phyloP scores from a whole-genome alignment of 2,797 vertebrate genomes.

The Parauchenoglanis punctatus region DNA sequence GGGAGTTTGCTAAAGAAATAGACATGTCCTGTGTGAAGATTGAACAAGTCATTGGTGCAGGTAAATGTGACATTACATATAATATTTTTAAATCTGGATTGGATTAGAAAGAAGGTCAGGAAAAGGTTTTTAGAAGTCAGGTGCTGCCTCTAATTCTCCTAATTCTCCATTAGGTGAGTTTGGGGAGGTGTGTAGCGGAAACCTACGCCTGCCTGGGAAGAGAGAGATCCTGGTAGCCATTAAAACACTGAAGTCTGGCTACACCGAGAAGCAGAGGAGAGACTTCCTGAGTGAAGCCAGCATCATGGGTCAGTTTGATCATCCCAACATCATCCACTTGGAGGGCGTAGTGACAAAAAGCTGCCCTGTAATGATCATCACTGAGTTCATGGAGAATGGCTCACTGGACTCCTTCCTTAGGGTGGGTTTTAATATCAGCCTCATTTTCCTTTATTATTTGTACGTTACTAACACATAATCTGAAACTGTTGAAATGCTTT shows the following conservation, averaged over 20 bases:
- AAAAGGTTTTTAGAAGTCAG: background rate
- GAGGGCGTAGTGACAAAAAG: constrained; percentile 90
- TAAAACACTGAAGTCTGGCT: constrained; percentile 87
- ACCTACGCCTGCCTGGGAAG: constrained; percentile 86
- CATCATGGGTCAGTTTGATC: constrained; percentile 91
- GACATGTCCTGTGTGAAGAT: constrained; percentile 97
- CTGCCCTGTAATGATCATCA: constrained; percentile 88
- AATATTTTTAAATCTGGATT: background rate
- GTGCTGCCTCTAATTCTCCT: constrained; percentile 25
- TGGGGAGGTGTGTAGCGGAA: constrained; percentile 89
- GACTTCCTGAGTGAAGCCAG: constrained; percentile 89
- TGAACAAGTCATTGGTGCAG: constrained; percentile 97
- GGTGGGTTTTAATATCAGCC: constrained; percentile 66
- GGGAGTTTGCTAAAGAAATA: constrained; percentile 97
- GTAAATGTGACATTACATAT: constrained; percentile 68
- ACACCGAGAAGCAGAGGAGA: constrained; percentile 86
- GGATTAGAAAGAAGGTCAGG: background rate
- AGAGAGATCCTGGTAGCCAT: constrained; percentile 89
- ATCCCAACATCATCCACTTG: constrained; percentile 88
- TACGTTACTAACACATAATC: background rate
- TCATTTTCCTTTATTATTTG: background rate
- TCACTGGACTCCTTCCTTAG: constrained; percentile 87
- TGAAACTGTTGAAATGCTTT: background rate
- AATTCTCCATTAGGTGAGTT: constrained; percentile 78
- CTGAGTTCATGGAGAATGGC: constrained; percentile 91